Evolutionary conservation across 35 echinoderm and acorn worm species (phyloP).

Genomic region (Acanthaster planci): DNA sequence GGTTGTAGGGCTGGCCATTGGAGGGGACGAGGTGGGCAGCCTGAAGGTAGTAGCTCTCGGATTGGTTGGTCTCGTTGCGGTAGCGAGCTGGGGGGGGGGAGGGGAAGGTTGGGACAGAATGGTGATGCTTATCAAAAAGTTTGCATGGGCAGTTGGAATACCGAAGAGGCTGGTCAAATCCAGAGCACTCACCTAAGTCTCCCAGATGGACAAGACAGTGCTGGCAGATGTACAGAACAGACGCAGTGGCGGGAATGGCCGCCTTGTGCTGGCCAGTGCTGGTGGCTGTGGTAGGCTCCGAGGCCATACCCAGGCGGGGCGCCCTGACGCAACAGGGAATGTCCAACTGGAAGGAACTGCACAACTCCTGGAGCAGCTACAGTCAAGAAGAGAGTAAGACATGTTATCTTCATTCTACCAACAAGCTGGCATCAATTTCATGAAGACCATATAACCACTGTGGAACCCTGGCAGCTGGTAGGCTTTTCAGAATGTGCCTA

Average conservation of each 20-base stretch:
- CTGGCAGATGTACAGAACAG: conserved; percentile 92
- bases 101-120: not conserved
- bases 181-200: conserved; percentile 72
- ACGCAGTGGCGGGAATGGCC: conserved; percentile 52
- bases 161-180: no score
- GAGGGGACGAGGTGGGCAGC: conserved; percentile 92
- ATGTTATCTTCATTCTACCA: not conserved
- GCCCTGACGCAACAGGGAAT: conserved; percentile 78
- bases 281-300: conserved; percentile 32
- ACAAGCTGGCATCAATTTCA: no score
- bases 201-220: conserved; percentile 91
- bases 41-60: conserved; percentile 94
- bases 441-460: no score
- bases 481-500: no score
- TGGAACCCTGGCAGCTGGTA: no score
- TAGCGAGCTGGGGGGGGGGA: conserved; percentile 71
- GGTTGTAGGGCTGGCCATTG: conserved; percentile 98
- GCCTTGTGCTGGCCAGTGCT: conserved; percentile 52
- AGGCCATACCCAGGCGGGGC: conserved; percentile 64
- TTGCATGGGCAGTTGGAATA: not conserved
- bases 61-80: conserved; percentile 87
- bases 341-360: conserved; percentile 79
- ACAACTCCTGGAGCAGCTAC: conserved; percentile 89
- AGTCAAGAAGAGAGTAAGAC: not conserved
- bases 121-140: not conserved